Conservation (phyloP, 2,888 invertebrate species). For the Phymatocera aterrima region DNA sequence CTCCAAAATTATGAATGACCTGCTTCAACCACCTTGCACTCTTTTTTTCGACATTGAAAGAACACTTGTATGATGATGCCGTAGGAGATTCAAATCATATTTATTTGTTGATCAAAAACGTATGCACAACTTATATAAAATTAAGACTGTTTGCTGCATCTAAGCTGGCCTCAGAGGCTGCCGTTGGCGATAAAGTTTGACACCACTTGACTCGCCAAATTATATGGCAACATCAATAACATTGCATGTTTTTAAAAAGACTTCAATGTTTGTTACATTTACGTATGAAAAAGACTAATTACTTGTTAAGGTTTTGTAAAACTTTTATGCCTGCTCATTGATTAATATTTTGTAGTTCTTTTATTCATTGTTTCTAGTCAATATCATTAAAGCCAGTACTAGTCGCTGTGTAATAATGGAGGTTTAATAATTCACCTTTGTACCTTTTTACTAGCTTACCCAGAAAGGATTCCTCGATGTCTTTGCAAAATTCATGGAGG, state of each 20-base stretch:
- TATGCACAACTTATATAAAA: constrained; percentile 26
- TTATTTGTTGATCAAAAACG: neutral
- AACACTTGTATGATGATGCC: constrained; percentile 48
- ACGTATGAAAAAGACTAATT: neutral
- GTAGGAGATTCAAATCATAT: constrained; percentile 24
- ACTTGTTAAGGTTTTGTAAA: too few relatives aligned
- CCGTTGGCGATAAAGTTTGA: constrained; percentile 16
- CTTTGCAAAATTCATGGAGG: too few relatives aligned
- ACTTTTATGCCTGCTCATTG: too few relatives aligned
- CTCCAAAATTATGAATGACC: constrained; percentile 45
- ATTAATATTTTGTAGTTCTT: too few relatives aligned
- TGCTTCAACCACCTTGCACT: constrained; percentile 46
- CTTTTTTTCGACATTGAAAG: constrained; percentile 44
- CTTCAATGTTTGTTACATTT: neutral
- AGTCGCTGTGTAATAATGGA: too few relatives aligned
- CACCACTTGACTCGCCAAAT: constrained; percentile 33
- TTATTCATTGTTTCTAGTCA: too few relatives aligned
- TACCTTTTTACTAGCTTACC: too few relatives aligned
- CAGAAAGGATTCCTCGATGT: too few relatives aligned
- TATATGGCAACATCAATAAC: constrained; percentile 37
- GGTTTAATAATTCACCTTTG: too few relatives aligned
- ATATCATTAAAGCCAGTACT: too few relatives aligned
- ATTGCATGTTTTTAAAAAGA: neutral
- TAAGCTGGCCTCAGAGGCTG: constrained; percentile 7
- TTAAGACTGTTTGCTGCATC: constrained; percentile 17